Evolutionary conservation across 1,140 invertebrate species (phyloP).

Genomic region (Lasioglossum baleicum): DNA sequence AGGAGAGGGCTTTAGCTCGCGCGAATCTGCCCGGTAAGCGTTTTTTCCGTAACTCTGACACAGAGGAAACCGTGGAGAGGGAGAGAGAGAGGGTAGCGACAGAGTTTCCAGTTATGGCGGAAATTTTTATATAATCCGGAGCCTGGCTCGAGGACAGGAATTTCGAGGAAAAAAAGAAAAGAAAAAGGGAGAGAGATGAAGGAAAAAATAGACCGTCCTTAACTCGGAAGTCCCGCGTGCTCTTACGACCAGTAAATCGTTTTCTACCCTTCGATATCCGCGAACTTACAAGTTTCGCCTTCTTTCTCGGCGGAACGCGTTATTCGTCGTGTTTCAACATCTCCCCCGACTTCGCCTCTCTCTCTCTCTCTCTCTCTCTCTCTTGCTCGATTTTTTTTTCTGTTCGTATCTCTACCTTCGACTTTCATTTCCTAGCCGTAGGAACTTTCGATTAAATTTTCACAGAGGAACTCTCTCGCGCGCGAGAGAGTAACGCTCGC

Average conservation of each 20-base stretch:
- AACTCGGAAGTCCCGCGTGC: slow-evolving; percentile 34
- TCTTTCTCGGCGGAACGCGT: slow-evolving; percentile 22
- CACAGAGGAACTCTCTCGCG: slow-evolving; percentile 19
- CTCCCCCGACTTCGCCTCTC: neutral
- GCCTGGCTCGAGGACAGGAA: slow-evolving; percentile 40
- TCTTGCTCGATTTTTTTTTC: neutral
- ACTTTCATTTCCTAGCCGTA: slow-evolving; percentile 39
- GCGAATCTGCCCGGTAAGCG: slow-evolving; percentile 58
- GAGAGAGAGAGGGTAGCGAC: neutral
- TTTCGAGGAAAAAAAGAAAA: slow-evolving; percentile 52
- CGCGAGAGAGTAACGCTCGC: slow-evolving; percentile 8
- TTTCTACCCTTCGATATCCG: slow-evolving; percentile 26
- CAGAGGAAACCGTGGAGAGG: neutral
- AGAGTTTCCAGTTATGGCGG: slow-evolving; percentile 58
- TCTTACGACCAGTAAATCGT: slow-evolving; percentile 39
- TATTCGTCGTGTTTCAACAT: neutral
- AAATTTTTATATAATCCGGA: slow-evolving; percentile 56
- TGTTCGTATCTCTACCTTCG: neutral
- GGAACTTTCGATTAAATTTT: slow-evolving; percentile 24
- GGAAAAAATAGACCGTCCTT: neutral
- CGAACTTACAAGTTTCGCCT: slow-evolving; percentile 36
- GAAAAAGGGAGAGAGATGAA: neutral
- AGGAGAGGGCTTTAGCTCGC: slow-evolving; percentile 49
- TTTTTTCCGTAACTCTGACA: slow-evolving; percentile 45
- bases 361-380: too few species aligned